A percentile compares a stretch with the other conserved stretches of the same genome.
phyloP scores from a whole-genome alignment of 1,140 invertebrate genomes.

The Atta cephalotes region DNA sequence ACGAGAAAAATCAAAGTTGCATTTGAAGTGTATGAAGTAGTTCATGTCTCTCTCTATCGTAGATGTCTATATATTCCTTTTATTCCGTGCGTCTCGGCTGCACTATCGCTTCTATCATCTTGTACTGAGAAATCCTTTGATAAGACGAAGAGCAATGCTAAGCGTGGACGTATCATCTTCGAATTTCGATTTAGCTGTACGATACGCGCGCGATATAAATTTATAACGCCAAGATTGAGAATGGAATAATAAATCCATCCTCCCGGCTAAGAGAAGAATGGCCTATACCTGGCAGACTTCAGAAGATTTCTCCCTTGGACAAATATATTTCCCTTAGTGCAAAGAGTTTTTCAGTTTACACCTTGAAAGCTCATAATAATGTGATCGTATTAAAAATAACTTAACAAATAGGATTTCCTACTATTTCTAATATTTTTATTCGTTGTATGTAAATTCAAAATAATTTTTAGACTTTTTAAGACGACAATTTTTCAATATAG shows the following conservation, averaged over 20 bases:
- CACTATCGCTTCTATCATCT: conserved; percentile 46
- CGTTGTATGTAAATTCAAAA: neutral
- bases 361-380: neutral
- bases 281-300: conserved; percentile 5
- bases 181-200: conserved; percentile 66
- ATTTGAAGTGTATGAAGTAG: conserved; percentile 54
- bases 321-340: conserved; percentile 36
- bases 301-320: neutral
- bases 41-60: neutral
- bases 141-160: conserved; percentile 19
- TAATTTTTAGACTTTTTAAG: neutral
- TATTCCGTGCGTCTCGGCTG: neutral
- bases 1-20: conserved; percentile 74
- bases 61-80: neutral
- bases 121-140: conserved; percentile 9
- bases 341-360: neutral
- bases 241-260: conserved; percentile 66
- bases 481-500: neutral
- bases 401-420: neutral
- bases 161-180: conserved; percentile 51
- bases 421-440: neutral
- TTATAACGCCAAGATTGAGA: conserved; percentile 59
- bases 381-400: conserved; percentile 13
- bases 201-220: conserved; percentile 68
- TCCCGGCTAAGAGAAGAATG: conserved; percentile 13